Percentiles rank a stretch among this genome's conserved stretches.
Conservation (phyloP, 1,140 invertebrate species). For the Cyphomyrmex costatus region DNA sequence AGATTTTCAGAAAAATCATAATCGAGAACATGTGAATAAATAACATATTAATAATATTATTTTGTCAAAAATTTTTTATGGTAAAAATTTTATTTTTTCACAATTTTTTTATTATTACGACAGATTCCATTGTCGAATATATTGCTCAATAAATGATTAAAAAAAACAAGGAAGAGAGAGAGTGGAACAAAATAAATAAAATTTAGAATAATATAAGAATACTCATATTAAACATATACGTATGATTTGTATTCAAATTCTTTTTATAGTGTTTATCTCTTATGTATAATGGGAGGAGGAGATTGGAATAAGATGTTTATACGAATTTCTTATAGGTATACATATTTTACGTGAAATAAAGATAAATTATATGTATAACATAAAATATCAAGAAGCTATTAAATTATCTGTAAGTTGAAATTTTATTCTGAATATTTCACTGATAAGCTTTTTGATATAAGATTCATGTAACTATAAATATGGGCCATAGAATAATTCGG, state of each 20-base stretch:
- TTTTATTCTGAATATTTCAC: conserved; percentile 1
- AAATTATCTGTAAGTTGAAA: not conserved
- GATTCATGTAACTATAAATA: conserved; percentile 10
- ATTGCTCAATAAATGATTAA: not conserved
- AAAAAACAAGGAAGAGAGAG: not conserved
- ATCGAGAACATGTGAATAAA: not conserved
- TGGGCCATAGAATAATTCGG: not conserved
- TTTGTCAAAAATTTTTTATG: not conserved
- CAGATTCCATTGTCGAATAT: not conserved
- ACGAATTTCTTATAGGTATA: not conserved
- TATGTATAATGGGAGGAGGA: not conserved
- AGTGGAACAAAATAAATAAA: not conserved
- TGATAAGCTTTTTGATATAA: not conserved
- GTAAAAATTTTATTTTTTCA: not conserved
- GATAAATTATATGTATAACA: not conserved
- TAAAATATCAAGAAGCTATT: not conserved
- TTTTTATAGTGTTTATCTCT: not conserved
- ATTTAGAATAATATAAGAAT: not conserved
- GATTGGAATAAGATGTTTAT: not conserved
- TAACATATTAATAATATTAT: not conserved
- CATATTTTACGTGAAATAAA: not conserved
- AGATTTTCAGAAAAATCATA: not conserved
- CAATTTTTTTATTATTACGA: not conserved
- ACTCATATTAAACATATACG: not conserved
- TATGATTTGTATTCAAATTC: not conserved